Conservation (phyloP, 2,888 invertebrate species). For the Frankliniella intonsa region DNA sequence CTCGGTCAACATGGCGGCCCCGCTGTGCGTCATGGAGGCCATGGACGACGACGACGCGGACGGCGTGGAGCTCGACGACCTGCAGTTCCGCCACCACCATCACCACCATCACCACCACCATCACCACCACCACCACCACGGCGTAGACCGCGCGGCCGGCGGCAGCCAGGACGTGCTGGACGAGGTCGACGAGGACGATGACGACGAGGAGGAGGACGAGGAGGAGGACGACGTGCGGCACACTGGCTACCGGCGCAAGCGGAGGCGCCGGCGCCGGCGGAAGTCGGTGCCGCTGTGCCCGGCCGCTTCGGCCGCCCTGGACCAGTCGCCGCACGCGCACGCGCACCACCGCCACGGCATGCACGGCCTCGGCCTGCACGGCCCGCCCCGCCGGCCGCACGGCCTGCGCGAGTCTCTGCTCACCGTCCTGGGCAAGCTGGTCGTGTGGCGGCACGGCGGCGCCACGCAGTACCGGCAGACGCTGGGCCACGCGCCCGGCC, state of each 20-base stretch:
- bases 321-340: constrained; percentile 1
- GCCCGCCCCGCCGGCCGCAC: constrained; percentile 42
- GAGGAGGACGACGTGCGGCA: not conserved
- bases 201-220: not conserved
- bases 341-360: not conserved
- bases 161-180: not conserved
- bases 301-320: constrained; percentile 6
- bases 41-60: constrained; percentile 8
- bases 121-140: constrained; percentile 5
- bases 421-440: constrained; percentile 60
- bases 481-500: not conserved
- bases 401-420: constrained; percentile 61
- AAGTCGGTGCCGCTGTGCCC: constrained; percentile 16
- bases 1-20: constrained; percentile 23
- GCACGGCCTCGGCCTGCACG: not conserved
- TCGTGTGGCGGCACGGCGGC: constrained; percentile 48
- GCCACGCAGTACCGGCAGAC: constrained; percentile 11
- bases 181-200: not conserved
- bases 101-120: not conserved
- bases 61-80: constrained; percentile 17
- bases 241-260: not conserved
- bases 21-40: constrained; percentile 21
- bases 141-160: not conserved
- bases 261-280: not conserved
- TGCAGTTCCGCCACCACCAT: constrained; percentile 3